Evolutionary conservation across 2,888 invertebrate genomes (phyloP), one percentile per base, ranked within the genome.

Genomic region (Pterostichus madidus): DNA sequence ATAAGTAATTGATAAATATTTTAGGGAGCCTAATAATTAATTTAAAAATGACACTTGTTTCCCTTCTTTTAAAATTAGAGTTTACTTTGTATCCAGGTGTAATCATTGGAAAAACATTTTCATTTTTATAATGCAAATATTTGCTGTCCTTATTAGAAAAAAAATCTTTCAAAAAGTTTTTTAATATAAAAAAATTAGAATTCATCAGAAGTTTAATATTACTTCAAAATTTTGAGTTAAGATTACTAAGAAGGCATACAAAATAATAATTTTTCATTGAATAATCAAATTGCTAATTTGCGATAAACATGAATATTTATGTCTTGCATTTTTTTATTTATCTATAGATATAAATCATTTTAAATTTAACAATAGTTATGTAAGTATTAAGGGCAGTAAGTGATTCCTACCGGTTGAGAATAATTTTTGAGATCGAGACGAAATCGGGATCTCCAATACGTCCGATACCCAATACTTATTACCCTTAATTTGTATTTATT

Each of bases 101-200:
- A 31, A 32, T 32, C 24, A 64, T 35, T 64, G 64, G 10, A 64
- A 64, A 64, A 64, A 64, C 64, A 64, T 32, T 64, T 64, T 64
- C 32, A 64, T 64, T 64, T 35, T 64, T 32, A 64, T 64, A 64
- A 64, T 64, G 64, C 35, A 64, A 64, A 64, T 64, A 64, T 64
- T 64, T 64, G 64, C 35, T 35, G n/a, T 39, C 32, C 64, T 35
- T 64, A 64, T 64, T 64, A 64, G 13, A 31, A 35, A 59, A 35
- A 59, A 64, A 35, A 64, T 32, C 13, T 64, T 64, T 35, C 6
- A 35, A 64, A 24, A 64, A 64, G 64, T 64, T 64, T 64, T 64
- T 64, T 64, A 64, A 64, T 64, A 64, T 64, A 64, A 32, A 35
- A 64, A n/a, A 64, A 64, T 64, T 64, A 35, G 64, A 64, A 64